These are phyloP conservation scores for Octomys mimax DNA, from an alignment of 2,797 vertebrate genomes.

Conservation along the genomic window DNA sequence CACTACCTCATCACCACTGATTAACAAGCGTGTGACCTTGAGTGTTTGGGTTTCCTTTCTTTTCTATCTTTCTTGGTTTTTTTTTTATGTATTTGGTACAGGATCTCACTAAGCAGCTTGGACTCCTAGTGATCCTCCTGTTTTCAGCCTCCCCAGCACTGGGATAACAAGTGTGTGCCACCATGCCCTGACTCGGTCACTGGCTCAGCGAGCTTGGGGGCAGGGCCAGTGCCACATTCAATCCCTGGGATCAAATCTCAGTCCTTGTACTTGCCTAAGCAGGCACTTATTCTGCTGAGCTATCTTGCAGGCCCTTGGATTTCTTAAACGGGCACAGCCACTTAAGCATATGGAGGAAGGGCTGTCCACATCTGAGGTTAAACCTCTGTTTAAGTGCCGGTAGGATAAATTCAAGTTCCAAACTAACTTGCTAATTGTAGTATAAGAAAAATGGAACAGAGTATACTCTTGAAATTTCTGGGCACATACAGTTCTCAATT, in stretches of 20 bases:
- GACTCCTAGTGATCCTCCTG: no score
- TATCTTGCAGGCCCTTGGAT: neutral
- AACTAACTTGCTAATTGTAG: constrained; percentile 30
- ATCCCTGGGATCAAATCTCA: no score
- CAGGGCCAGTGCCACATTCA: no score
- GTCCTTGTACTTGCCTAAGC: no score
- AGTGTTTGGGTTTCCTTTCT: neutral
- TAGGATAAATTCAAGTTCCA: neutral
- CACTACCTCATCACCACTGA: neutral
- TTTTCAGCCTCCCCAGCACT: no score
- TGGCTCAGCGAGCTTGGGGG: no score
- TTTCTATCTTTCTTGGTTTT: no score
- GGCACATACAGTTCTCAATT: neutral
- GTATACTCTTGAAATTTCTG: constrained; percentile 14
- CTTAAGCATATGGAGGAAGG: neutral
- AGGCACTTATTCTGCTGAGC: no score
- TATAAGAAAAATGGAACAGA: neutral
- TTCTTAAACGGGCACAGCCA: neutral
- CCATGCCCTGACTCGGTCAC: no score
- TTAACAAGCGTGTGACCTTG: neutral
- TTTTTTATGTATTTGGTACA: no score
- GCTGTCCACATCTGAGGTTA: neutral
- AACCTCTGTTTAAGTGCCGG: neutral
- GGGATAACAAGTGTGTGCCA: no score
- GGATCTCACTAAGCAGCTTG: no score